phyloP scores from a whole-genome alignment of 1,140 invertebrate species.

The Heliconius hewitsoni region DNA sequence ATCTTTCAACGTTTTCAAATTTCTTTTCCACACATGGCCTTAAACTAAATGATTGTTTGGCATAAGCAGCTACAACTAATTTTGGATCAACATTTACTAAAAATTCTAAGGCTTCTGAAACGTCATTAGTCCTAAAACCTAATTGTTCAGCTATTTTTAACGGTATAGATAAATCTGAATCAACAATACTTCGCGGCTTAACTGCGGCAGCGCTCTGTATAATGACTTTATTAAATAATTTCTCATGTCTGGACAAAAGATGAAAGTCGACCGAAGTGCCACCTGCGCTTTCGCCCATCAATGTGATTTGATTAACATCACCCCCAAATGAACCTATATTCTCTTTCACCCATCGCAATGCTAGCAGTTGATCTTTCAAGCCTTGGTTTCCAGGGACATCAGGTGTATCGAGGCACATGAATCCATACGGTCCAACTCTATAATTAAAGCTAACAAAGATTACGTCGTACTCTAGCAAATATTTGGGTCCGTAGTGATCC shows the following conservation, averaged over 20 bases:
- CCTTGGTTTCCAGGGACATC: conserved; percentile 87
- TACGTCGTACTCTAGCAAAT: conserved; percentile 81
- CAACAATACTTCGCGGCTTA: conserved; percentile 17
- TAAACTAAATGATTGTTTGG: conserved; percentile 16
- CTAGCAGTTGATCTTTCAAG: conserved; percentile 86
- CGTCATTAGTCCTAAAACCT: conserved; percentile 39
- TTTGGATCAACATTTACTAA: conserved; percentile 31
- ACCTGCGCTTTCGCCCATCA: conserved; percentile 86
- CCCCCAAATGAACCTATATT: conserved; percentile 87
- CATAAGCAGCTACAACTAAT: conserved; percentile 35
- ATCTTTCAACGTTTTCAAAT: conserved; percentile 40
- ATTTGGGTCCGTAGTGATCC: conserved; percentile 75
- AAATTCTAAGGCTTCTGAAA: conserved; percentile 38
- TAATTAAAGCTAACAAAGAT: conserved; percentile 84
- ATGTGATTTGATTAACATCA: conserved; percentile 83
- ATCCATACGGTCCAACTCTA: conserved; percentile 84
- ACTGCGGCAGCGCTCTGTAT: conserved; percentile 47
- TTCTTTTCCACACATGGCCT: conserved; percentile 43
- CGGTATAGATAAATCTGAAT: conserved; percentile 25
- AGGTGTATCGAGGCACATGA: conserved; percentile 84
- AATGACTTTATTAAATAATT: conserved; percentile 50
- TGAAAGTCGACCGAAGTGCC: conserved; percentile 62
- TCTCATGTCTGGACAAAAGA: conserved; percentile 47
- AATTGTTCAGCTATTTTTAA: conserved; percentile 43
- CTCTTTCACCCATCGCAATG: conserved; percentile 84